Conservation (phyloP, 2,888 invertebrate species). For the Ochropleura leucogaster region DNA sequence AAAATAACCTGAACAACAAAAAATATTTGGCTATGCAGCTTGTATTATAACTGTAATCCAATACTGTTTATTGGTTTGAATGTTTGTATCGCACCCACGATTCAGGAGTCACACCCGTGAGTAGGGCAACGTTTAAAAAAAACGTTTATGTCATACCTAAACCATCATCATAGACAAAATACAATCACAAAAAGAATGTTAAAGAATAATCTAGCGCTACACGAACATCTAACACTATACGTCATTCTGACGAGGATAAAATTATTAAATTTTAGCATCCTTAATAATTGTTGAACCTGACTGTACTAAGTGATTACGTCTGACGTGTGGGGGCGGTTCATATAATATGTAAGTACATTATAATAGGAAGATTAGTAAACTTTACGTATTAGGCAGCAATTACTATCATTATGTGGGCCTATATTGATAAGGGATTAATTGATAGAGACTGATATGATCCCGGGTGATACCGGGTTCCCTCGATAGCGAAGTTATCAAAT, state of each 20-base stretch:
- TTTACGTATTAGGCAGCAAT: slow-evolving; percentile 19
- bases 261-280: background rate
- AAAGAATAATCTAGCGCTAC: too few relatives aligned
- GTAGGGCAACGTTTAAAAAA: too few relatives aligned
- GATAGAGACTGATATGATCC: slow-evolving; percentile 10
- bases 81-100: too few relatives aligned
- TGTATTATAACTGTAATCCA: too few relatives aligned
- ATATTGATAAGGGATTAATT: slow-evolving; percentile 22
- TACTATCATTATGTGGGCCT: slow-evolving; percentile 7
- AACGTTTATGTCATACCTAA: too few relatives aligned
- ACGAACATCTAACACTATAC: too few relatives aligned
- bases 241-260: background rate
- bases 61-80: too few relatives aligned
- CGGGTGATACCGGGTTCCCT: slow-evolving; percentile 6
- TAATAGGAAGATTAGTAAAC: slow-evolving; percentile 5
- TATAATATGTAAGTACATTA: background rate
- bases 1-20: background rate
- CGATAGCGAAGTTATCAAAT: background rate
- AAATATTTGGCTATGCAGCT: background rate
- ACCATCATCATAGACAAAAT: too few relatives aligned
- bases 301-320: slow-evolving; percentile 17
- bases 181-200: too few relatives aligned
- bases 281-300: background rate
- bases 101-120: too few relatives aligned
- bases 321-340: slow-evolving; percentile 7